Conservation (phyloP, 2,113 vertebrate genomes). For the Xenopus tropicalis region DNA sequence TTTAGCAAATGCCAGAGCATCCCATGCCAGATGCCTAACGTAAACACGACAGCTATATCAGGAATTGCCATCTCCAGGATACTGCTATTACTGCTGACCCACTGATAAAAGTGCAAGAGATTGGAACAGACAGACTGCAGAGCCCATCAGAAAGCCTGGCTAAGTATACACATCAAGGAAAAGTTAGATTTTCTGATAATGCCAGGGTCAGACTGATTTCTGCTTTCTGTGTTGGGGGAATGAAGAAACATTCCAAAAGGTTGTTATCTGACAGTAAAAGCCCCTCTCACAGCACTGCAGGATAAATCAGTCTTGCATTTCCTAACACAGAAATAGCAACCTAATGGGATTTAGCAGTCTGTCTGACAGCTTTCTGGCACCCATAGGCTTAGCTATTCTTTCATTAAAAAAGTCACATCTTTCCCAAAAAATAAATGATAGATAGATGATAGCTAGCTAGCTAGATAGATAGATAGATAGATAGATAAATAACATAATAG, state of each 20-base stretch:
- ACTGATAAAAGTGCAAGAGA: conserved; percentile 1
- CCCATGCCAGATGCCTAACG: conserved; percentile 6
- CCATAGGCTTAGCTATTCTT: no score
- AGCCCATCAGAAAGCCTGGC: background rate
- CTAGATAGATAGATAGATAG: no score
- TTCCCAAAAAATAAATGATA: no score
- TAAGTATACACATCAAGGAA: conserved; percentile 10
- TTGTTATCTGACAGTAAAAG: background rate
- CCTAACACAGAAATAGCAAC: no score
- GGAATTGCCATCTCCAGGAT: background rate
- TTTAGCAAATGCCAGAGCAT: conserved; percentile 30
- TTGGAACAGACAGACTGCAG: conserved; percentile 18
- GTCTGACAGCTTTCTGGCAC: no score
- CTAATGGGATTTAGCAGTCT: no score
- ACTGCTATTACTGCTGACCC: background rate
- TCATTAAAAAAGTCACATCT: no score
- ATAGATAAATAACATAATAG: no score
- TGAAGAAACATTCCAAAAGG: background rate
- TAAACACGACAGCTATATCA: conserved; percentile 16
- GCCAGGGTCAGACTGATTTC: background rate
- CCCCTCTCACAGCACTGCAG: background rate
- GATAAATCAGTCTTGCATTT: background rate
- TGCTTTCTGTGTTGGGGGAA: background rate
- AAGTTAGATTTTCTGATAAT: conserved; percentile 2
- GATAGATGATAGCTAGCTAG: no score